These are phyloP conservation scores for Sycophaga agraensis DNA, from an alignment of 1,140 invertebrate genomes.

Conservation along the genomic window DNA sequence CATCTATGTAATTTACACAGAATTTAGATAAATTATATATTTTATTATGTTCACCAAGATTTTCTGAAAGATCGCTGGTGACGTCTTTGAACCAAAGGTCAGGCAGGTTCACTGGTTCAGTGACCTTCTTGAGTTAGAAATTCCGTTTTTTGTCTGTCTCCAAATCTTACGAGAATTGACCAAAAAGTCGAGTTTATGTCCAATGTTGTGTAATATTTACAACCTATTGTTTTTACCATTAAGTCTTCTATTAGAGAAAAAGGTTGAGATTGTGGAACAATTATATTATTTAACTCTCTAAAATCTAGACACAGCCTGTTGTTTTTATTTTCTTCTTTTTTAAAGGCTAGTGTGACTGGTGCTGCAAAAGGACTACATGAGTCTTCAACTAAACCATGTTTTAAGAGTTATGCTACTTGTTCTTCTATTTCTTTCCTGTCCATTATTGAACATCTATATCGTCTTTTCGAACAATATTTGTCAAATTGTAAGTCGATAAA, in stretches of 20 bases:
- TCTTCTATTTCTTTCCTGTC: constrained; percentile 7
- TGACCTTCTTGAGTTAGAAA: constrained; percentile 39
- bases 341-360: constrained; percentile 44
- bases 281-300: constrained; percentile 25
- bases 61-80: constrained; percentile 32
- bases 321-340: constrained; percentile 45
- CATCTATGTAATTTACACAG: constrained; percentile 39
- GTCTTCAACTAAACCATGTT: not conserved
- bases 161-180: constrained; percentile 43
- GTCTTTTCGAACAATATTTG: not conserved
- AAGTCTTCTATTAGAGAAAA: constrained; percentile 46
- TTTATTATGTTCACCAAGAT: constrained; percentile 32
- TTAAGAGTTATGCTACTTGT: not conserved
- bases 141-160: constrained; percentile 43
- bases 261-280: constrained; percentile 44
- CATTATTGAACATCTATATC: not conserved
- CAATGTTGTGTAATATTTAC: constrained; percentile 42
- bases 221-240: constrained; percentile 33
- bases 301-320: constrained; percentile 40
- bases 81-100: constrained; percentile 39
- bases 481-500: constrained; percentile 16
- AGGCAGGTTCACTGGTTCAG: constrained; percentile 39
- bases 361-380: constrained; percentile 39
- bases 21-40: constrained; percentile 39
- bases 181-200: constrained; percentile 52